Conservation (phyloP, 2,113 vertebrate species). For the Australoheros scitulus region DNA sequence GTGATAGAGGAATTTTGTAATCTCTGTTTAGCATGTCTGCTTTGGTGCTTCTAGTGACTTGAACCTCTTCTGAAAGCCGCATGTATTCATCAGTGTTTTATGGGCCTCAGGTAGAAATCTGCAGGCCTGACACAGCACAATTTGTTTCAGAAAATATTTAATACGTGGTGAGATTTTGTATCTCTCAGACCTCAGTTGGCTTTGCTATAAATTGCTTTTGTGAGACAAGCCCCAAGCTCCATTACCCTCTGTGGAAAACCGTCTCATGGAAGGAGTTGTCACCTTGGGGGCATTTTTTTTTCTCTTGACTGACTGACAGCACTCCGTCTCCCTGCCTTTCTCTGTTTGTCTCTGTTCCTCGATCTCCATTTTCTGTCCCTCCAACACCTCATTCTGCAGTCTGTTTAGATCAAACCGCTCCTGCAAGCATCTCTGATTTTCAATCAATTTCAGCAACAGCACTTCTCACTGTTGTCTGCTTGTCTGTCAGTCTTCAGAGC, state of each 20-base stretch:
- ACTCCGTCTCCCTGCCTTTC: slow-evolving; percentile 16
- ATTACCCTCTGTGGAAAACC: slow-evolving; percentile 75
- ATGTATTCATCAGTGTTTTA: slow-evolving; percentile 19
- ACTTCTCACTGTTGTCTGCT: slow-evolving; percentile 50
- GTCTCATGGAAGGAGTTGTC: slow-evolving; percentile 78
- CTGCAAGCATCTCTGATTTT: slow-evolving; percentile 70
- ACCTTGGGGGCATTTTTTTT: slow-evolving; percentile 69
- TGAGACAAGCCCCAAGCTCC: slow-evolving; percentile 70
- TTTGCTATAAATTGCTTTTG: slow-evolving; percentile 75
- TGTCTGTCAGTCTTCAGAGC: slow-evolving; percentile 61
- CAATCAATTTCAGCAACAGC: slow-evolving; percentile 67
- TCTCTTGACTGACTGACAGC: slow-evolving; percentile 72
- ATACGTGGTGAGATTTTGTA: slow-evolving; percentile 48
- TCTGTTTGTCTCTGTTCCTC: slow-evolving; percentile 38
- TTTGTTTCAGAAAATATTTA: slow-evolving; percentile 64
- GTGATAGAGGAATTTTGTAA: background rate
- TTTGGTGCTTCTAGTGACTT: slow-evolving; percentile 6
- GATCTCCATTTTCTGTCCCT: slow-evolving; percentile 42
- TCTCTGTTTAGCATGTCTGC: background rate
- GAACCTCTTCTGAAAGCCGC: slow-evolving; percentile 7
- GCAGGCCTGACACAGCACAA: slow-evolving; percentile 49
- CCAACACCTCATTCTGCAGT: slow-evolving; percentile 41
- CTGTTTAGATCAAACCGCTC: slow-evolving; percentile 68
- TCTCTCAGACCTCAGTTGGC: slow-evolving; percentile 59
- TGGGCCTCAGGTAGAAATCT: slow-evolving; percentile 42